Percentiles rank a stretch among this genome's conserved stretches.
Conservation (phyloP, 1,140 invertebrate species). For the Conus ventricosus region DNA sequence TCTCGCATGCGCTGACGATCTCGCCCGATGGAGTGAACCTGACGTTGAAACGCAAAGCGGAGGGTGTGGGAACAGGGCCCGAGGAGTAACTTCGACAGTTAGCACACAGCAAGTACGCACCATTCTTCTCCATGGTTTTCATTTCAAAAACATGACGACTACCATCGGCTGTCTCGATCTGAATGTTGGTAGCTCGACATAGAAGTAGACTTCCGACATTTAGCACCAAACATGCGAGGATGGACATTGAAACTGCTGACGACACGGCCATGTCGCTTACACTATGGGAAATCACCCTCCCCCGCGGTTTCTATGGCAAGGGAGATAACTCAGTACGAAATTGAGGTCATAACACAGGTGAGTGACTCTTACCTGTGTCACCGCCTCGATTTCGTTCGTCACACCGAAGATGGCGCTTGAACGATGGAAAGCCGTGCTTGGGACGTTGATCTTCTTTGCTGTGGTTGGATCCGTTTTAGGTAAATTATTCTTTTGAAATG, state of each 20-base stretch:
- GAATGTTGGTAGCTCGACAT: constrained; percentile 62
- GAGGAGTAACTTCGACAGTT: constrained; percentile 42
- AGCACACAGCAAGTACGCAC: constrained; percentile 55
- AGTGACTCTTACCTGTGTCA: neutral
- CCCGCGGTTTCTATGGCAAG: neutral
- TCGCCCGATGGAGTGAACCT: constrained; percentile 59
- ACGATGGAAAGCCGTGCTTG: neutral
- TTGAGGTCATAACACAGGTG: constrained; percentile 11
- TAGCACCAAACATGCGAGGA: constrained; percentile 13
- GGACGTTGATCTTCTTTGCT: neutral
- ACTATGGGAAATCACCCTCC: neutral
- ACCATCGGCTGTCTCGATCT: constrained; percentile 66
- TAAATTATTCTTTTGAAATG: neutral
- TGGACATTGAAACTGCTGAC: neutral
- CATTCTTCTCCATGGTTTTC: constrained; percentile 58
- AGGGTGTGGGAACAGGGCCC: constrained; percentile 30
- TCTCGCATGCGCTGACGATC: constrained; percentile 57
- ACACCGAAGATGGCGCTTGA: constrained; percentile 28
- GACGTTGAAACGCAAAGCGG: constrained; percentile 55
- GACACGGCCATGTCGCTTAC: constrained; percentile 20
- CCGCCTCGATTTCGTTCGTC: constrained; percentile 30
- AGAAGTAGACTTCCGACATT: constrained; percentile 34
- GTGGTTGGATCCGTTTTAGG: constrained; percentile 11
- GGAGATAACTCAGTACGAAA: neutral
- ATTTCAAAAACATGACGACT: constrained; percentile 63